Evolutionary conservation across 2,113 vertebrate genomes (phyloP).

Genomic region (Poicephalus meyeri): DNA sequence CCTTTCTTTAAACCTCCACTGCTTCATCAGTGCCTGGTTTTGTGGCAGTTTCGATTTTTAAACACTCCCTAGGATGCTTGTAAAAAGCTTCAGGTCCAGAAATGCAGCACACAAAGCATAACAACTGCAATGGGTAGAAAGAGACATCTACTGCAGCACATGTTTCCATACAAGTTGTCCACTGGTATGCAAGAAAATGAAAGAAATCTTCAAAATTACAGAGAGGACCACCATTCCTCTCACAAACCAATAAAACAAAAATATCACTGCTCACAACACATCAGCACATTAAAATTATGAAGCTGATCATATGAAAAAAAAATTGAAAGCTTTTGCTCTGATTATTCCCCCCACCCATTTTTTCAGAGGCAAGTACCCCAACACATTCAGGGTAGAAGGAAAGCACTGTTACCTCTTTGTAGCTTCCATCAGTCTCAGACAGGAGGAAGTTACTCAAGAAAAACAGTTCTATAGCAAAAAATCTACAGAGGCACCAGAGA

Average conservation of each 20-base stretch:
- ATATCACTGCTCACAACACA: background rate
- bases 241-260: background rate
- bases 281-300: background rate
- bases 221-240: background rate
- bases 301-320: background rate
- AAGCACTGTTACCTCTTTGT: background rate
- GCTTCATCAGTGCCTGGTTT: background rate
- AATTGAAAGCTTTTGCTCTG: background rate
- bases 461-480: background rate
- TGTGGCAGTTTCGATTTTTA: background rate
- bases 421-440: conserved; percentile 4
- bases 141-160: background rate
- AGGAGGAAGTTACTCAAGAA: background rate
- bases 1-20: background rate
- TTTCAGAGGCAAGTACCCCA: background rate
- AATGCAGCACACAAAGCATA: background rate
- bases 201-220: background rate
- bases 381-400: background rate
- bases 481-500: background rate
- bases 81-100: background rate
- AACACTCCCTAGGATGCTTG: background rate
- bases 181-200: background rate
- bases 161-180: background rate
- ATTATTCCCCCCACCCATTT: background rate
- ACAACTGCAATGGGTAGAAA: background rate